These are phyloP conservation scores for Ennomos fuscantarius DNA, from an alignment of 2,888 invertebrate species.

Conservation along the genomic window DNA sequence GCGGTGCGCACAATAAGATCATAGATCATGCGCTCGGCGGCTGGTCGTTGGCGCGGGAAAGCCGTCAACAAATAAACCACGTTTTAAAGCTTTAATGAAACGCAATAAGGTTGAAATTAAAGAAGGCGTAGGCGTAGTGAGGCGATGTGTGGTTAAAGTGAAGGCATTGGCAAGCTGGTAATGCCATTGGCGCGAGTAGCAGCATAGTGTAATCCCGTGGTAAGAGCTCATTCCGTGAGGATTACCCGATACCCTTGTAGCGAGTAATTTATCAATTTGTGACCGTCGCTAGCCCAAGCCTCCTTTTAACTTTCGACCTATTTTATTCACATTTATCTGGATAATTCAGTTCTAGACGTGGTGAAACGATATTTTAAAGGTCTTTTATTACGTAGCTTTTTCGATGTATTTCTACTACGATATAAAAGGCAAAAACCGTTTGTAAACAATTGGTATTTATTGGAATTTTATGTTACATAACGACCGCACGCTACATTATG, in stretches of 20 bases:
- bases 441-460: conserved; percentile 9
- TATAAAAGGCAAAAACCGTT: neutral
- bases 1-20: conserved; percentile 55
- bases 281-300: conserved; percentile 29
- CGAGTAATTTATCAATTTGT: conserved; percentile 75
- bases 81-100: conserved; percentile 1
- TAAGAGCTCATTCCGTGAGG: conserved; percentile 70
- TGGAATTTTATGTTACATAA: conserved; percentile 26
- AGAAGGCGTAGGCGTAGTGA: neutral
- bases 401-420: too few relatives aligned
- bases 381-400: too few relatives aligned
- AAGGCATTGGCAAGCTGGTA: conserved; percentile 33
- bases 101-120: conserved; percentile 14
- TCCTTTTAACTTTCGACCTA: neutral
- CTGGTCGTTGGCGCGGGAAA: conserved; percentile 1
- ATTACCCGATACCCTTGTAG: conserved; percentile 71
- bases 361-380: neutral
- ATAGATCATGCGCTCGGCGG: conserved; percentile 54
- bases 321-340: conserved; percentile 21
- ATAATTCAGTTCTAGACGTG: neutral
- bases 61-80: neutral
- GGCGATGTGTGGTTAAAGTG: conserved; percentile 3
- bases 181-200: conserved; percentile 47
- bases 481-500: conserved; percentile 22
- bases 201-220: conserved; percentile 60